Evolutionary conservation across 2,888 invertebrate species (phyloP).

Genomic region (Mesopsocus fuscifrons): DNA sequence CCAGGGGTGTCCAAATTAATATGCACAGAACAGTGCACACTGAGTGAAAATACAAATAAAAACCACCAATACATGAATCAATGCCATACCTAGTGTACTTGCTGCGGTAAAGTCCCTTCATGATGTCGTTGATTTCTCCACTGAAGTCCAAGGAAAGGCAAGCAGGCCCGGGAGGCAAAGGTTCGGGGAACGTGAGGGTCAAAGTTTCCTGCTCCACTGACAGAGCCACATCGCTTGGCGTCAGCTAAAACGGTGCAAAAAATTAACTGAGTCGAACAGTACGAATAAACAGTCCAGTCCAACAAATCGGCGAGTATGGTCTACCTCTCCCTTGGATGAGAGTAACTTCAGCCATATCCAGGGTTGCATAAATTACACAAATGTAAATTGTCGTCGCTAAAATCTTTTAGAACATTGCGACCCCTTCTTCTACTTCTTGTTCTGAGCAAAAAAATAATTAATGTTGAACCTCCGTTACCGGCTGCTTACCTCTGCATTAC

Average conservation of each 20-base stretch:
- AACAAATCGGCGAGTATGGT: conserved; percentile 25
- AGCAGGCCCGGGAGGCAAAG: conserved; percentile 35
- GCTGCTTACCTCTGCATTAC: conserved; percentile 24
- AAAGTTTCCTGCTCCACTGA: conserved; percentile 45
- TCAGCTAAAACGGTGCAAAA: conserved; percentile 16
- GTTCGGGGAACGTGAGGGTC: conserved; percentile 39
- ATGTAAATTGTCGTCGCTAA: no score
- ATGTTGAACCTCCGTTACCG: no score
- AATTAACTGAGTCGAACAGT: no score
- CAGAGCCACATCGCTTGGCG: conserved; percentile 23
- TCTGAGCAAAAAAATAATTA: no score
- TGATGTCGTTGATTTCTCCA: conserved; percentile 79
- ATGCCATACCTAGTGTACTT: conserved; percentile 41
- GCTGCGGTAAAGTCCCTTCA: conserved; percentile 89
- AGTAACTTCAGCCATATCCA: no score
- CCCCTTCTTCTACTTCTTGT: no score
- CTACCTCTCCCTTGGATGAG: no score
- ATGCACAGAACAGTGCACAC: no score
- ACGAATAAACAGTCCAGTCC: conserved; percentile 21
- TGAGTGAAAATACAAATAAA: no score
- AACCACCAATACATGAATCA: neutral
- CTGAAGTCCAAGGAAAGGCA: conserved; percentile 48
- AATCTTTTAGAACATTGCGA: no score
- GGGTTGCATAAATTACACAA: no score
- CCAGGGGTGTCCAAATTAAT: no score